Evolutionary conservation across 2,113 vertebrate genomes (phyloP).

Genomic region (Pterophyllum scalare): DNA sequence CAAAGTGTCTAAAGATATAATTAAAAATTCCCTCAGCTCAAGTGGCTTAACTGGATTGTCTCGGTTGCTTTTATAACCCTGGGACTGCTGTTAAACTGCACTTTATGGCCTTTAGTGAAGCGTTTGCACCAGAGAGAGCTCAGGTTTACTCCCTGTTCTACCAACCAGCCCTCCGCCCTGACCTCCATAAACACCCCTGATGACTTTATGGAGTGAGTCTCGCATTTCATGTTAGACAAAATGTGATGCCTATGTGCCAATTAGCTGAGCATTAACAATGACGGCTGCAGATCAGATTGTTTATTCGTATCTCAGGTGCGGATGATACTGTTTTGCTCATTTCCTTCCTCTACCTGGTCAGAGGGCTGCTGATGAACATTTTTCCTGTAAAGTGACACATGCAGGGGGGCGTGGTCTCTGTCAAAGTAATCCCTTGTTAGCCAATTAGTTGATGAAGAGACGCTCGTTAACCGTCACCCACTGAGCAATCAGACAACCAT

Average conservation of each 20-base stretch:
- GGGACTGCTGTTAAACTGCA: too few relatives aligned
- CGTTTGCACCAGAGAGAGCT: neutral
- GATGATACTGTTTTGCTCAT: neutral
- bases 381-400: neutral
- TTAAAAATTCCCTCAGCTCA: neutral
- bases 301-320: neutral
- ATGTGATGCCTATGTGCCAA: too few relatives aligned
- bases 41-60: too few relatives aligned
- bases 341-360: neutral
- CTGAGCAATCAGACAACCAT: conserved; percentile 21
- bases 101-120: neutral
- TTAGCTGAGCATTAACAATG: rapidly evolving
- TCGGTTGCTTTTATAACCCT: too few relatives aligned
- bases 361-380: neutral
- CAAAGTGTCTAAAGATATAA: rapidly evolving
- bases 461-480: neutral
- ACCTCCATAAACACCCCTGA: too few relatives aligned
- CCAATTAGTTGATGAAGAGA: conserved; percentile 11
- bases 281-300: neutral
- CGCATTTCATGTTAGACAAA: too few relatives aligned
- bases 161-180: too few relatives aligned
- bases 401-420: neutral
- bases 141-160: neutral
- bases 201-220: too few relatives aligned
- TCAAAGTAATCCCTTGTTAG: conserved; percentile 10